Conservation (phyloP, 1,140 invertebrate species). For the Leptinotarsa undecemlineata region DNA sequence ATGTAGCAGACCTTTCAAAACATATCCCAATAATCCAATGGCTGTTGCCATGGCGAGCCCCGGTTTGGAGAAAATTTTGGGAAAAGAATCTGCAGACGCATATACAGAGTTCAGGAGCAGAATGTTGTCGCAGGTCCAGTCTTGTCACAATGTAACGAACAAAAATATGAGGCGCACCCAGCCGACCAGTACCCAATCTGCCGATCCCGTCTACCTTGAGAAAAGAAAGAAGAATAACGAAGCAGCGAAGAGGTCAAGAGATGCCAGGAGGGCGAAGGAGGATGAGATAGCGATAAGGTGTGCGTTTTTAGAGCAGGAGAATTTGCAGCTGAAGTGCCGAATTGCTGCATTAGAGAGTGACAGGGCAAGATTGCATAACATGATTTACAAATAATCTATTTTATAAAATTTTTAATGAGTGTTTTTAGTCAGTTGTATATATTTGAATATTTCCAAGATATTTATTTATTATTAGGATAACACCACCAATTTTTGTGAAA, state of each 20-base stretch:
- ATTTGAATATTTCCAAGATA: no score
- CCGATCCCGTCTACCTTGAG: slow-evolving; percentile 83
- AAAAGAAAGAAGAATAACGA: slow-evolving; percentile 91
- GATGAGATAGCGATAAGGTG: slow-evolving; percentile 86
- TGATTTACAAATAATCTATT: slow-evolving; percentile 6
- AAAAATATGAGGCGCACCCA: slow-evolving; percentile 66
- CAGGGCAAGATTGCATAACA: slow-evolving; percentile 35
- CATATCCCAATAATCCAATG: slow-evolving; percentile 16
- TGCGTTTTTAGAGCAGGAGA: slow-evolving; percentile 85
- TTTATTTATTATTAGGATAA: no score
- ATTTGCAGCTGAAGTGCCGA: slow-evolving; percentile 67
- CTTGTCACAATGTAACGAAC: slow-evolving; percentile 64
- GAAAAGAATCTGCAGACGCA: slow-evolving; percentile 60
- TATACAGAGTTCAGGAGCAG: slow-evolving; percentile 69
- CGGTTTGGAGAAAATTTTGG: not conserved
- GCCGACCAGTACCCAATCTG: slow-evolving; percentile 33
- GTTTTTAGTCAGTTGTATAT: no score
- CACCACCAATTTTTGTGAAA: no score
- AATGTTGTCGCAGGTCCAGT: slow-evolving; percentile 68
- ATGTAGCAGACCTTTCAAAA: slow-evolving; percentile 21
- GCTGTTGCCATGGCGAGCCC: not conserved
- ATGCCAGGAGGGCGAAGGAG: slow-evolving; percentile 86
- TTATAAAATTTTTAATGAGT: no score
- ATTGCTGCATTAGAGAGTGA: slow-evolving; percentile 57
- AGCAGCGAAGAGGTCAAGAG: slow-evolving; percentile 91